Evolutionary conservation across 2,113 vertebrate species (phyloP), one percentile per base, ranked within the genome.

Genomic region (Neotoma lepida): DNA sequence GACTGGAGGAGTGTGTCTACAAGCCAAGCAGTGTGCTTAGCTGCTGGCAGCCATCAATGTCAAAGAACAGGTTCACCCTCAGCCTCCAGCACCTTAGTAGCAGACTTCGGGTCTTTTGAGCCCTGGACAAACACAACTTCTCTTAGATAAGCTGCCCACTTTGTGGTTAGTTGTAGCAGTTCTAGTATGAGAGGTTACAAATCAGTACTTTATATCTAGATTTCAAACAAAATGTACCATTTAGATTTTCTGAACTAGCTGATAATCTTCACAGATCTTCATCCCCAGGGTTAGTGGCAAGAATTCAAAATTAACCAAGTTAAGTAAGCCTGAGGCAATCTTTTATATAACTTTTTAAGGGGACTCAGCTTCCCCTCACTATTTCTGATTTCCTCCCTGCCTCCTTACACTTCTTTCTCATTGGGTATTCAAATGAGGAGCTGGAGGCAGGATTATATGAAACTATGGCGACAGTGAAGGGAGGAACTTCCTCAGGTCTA

Each of bases 211-310:
- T 61, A 66, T 20, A 74, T 26, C 63, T 49, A 63, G 86, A 76
- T 82, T 85, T 85, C 39, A 85, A 96, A 86, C 61, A 93, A 58
- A 93, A 92, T 2, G 28, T 4, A 93, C 22, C n/a, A 10, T 49
- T 87, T 81, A 8, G 33, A 81, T 58, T 84, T 92, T 54, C 76
- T 24, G 10, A 78, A 74, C 87, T 95, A 82, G n/a, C 35, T 56
- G 28, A 80, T 73, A 64, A 64, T 58, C 70, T 14, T 94, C 70
- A 89, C n/a, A 80, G 39, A 80, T 44, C 22, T 54, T 78, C 9
- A 49, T 30, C 86, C 71, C 49, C 30, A 81, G 17, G 39, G 10
- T 30, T 9, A 20, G 2, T 46, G 30, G 51, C 61, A 18, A 66
- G 78, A 88, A 81, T 39, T 81, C 76, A 76, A 88, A 54, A 92